Percentiles rank a stretch among this genome's conserved stretches.
These are phyloP conservation scores for Halocynthia aurantium DNA, from an alignment of 23 tunicate genomes.

Conservation along the genomic window DNA sequence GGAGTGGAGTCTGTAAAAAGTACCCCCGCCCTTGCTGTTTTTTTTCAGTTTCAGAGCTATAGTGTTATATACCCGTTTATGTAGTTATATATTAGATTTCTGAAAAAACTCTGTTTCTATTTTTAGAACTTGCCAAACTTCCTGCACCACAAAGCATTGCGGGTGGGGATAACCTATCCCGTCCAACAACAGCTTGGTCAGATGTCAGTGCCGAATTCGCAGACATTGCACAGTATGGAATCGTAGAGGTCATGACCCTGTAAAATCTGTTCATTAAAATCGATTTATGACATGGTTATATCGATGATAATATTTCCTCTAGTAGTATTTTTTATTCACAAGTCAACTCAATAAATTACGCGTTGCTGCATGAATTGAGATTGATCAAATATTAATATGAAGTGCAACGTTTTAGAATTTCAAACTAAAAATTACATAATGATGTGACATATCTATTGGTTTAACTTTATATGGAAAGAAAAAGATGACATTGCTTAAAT, in stretches of 20 bases:
- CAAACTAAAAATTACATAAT: too few species aligned
- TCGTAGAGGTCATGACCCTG: conserved; percentile 50
- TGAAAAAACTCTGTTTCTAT: background rate
- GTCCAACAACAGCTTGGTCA: conserved; percentile 44
- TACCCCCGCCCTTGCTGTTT: background rate
- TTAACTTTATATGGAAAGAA: too few species aligned
- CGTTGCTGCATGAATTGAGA: too few species aligned
- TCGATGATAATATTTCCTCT: background rate
- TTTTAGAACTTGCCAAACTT: conserved; percentile 1
- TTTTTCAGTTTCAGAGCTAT: too few species aligned
- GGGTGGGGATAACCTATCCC: background rate
- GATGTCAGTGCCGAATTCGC: conserved; percentile 56
- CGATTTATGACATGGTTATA: background rate
- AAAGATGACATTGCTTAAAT: too few species aligned
- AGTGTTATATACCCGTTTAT: too few species aligned
- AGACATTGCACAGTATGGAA: conserved; percentile 89
- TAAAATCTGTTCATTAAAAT: too few species aligned
- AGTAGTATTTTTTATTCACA: background rate
- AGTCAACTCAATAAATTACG: background rate
- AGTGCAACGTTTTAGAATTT: too few species aligned
- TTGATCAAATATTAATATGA: too few species aligned
- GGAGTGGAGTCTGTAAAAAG: background rate
- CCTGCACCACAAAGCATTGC: background rate
- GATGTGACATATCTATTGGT: too few species aligned
- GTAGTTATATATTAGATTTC: too few species aligned